phyloP scores from a whole-genome alignment of 1,140 invertebrate genomes.

The Caenorhabditis remanei region DNA sequence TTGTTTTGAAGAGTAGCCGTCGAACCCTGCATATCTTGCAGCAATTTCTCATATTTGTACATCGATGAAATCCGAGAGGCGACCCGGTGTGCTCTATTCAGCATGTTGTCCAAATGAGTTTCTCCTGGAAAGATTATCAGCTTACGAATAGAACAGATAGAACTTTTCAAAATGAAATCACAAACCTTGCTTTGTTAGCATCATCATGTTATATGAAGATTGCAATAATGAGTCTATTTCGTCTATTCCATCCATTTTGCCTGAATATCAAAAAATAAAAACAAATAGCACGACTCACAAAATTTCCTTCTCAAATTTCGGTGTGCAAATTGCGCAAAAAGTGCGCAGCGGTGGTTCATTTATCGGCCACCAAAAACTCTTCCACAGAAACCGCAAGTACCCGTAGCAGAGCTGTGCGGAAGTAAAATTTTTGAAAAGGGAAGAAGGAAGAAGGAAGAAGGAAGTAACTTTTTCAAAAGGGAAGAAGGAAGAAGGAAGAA shows the following conservation, averaged over 20 bases:
- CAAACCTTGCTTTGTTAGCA: conserved; percentile 26
- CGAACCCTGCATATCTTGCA: conserved; percentile 23
- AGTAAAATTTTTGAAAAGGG: no score
- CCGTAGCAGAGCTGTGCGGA: no score
- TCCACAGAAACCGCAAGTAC: no score
- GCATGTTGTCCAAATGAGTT: conserved; percentile 34
- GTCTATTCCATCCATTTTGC: neutral
- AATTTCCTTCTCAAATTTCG: no score
- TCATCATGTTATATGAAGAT: conserved; percentile 31
- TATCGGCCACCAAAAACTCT: no score
- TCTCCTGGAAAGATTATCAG: neutral
- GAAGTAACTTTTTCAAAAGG: no score
- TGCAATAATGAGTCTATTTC: conserved; percentile 37
- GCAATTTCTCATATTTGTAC: conserved; percentile 39
- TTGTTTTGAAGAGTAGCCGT: neutral
- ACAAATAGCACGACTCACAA: no score
- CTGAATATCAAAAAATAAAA: neutral
- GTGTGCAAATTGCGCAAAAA: neutral
- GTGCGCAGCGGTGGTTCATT: neutral
- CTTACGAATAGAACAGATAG: no score
- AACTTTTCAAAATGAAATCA: no score
- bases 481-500: no score
- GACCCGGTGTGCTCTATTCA: conserved; percentile 20
- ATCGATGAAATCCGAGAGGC: conserved; percentile 32
- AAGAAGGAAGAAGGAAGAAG: no score